These are phyloP conservation scores for Penelope pileata DNA, from an alignment of 2,113 vertebrate genomes.

Conservation along the genomic window DNA sequence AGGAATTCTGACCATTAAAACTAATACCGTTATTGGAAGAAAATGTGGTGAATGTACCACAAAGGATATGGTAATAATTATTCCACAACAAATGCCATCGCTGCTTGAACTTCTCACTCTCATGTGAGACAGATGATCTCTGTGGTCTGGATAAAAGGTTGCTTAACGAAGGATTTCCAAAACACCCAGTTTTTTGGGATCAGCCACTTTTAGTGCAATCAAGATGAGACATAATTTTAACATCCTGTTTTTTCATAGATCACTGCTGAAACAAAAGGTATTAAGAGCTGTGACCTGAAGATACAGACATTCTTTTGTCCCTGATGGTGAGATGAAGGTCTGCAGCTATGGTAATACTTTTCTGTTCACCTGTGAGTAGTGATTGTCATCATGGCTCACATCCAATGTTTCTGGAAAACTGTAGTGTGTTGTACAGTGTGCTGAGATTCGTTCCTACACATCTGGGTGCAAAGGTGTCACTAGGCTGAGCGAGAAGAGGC, in stretches of 20 bases:
- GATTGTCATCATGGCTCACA: not conserved
- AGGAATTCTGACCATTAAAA: not conserved
- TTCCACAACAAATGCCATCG: not conserved
- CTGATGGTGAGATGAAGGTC: not conserved
- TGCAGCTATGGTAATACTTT: not conserved
- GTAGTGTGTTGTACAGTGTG: not conserved
- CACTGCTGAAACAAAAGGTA: not conserved
- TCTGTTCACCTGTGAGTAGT: not conserved
- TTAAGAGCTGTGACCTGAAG: not conserved
- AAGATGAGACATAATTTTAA: not conserved
- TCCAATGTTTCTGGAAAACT: not conserved
- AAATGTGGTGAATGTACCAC: not conserved
- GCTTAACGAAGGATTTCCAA: not conserved
- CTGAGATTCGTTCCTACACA: not conserved
- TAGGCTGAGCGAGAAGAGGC: not conserved
- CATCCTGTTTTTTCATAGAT: not conserved
- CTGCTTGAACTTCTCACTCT: not conserved
- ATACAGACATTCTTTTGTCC: not conserved
- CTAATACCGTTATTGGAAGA: not conserved
- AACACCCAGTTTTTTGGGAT: not conserved
- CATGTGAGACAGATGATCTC: not conserved
- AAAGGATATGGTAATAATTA: not conserved
- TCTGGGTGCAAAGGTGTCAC: not conserved
- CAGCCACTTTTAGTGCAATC: not conserved
- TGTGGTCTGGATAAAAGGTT: not conserved